Conservation (phyloP, 2,888 invertebrate species). For the Osmoderma eremita region DNA sequence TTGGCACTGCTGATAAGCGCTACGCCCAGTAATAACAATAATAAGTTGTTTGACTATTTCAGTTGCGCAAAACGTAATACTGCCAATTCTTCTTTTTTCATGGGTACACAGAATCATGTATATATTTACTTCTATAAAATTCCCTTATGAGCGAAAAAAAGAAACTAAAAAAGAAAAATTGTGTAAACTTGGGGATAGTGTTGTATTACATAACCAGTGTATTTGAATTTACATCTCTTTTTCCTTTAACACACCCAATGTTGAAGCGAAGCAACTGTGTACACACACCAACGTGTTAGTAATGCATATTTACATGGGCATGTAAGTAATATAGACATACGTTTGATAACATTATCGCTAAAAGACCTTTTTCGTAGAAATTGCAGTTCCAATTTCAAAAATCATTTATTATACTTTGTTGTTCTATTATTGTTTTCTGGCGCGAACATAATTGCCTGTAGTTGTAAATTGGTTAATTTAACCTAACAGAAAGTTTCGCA, state of each 20-base stretch:
- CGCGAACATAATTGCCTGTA: too few species aligned
- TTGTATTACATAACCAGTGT: slow-evolving; percentile 9
- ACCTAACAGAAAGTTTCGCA: neutral
- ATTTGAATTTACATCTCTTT: slow-evolving; percentile 27
- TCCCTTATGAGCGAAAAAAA: too few species aligned
- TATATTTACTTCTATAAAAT: too few species aligned
- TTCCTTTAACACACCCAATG: slow-evolving; percentile 40
- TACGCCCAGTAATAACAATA: neutral
- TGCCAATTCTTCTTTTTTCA: neutral
- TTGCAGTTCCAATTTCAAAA: slow-evolving; percentile 35
- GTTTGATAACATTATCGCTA: slow-evolving; percentile 43
- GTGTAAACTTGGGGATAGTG: neutral
- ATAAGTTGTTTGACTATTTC: slow-evolving; percentile 20
- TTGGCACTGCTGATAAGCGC: slow-evolving; percentile 14
- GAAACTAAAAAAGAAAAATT: too few species aligned
- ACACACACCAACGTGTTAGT: slow-evolving; percentile 21
- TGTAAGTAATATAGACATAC: neutral
- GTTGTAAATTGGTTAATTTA: neutral
- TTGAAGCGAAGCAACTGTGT: slow-evolving; percentile 27
- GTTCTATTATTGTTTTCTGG: too few species aligned
- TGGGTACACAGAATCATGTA: too few species aligned
- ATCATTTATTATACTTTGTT: slow-evolving; percentile 32
- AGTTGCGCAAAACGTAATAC: slow-evolving; percentile 11
- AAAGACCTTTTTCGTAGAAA: slow-evolving; percentile 41
- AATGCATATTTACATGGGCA: slow-evolving; percentile 15